phyloP scores from a whole-genome alignment of 2,113 vertebrate genomes.

The Poeciliopsis prolifica region DNA sequence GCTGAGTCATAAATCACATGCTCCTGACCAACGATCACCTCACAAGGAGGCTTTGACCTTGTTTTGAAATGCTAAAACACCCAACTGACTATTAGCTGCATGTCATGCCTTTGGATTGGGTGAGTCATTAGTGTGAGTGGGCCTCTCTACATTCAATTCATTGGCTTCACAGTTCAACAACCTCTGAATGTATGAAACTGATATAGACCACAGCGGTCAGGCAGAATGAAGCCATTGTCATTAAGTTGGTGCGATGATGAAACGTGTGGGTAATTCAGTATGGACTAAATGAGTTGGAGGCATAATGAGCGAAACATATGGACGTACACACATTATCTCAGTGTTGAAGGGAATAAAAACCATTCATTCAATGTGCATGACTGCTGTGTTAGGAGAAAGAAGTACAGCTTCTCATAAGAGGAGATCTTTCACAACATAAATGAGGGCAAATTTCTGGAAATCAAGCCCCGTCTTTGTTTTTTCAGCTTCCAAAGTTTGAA shows the following conservation, averaged over 20 bases:
- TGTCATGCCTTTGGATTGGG: constrained; percentile 44
- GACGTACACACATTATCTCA: constrained; percentile 27
- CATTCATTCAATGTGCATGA: background rate
- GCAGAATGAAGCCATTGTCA: constrained; percentile 22
- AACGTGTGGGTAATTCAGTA: constrained; percentile 21
- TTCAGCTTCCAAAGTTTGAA: constrained; percentile 13
- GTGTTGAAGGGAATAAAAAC: background rate
- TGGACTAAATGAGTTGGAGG: constrained; percentile 27
- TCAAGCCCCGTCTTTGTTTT: background rate
- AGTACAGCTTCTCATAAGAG: background rate
- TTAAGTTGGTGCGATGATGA: background rate
- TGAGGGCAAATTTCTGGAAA: constrained; percentile 12
- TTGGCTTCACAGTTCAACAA: constrained; percentile 38
- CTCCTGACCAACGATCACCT: constrained; percentile 42
- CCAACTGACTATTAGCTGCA: constrained; percentile 45
- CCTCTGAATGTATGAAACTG: constrained; percentile 24
- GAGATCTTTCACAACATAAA: constrained; percentile 23
- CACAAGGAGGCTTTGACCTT: constrained; percentile 53
- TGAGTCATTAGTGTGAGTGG: constrained; percentile 51
- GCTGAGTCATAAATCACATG: constrained; percentile 65
- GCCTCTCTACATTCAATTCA: constrained; percentile 13
- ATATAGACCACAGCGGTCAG: background rate
- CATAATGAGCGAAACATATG: constrained; percentile 17
- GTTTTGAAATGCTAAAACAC: constrained; percentile 53
- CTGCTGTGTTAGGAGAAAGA: constrained; percentile 2